Evolutionary conservation across 2,888 invertebrate genomes (phyloP).

Genomic region (Heliconius charithonia): DNA sequence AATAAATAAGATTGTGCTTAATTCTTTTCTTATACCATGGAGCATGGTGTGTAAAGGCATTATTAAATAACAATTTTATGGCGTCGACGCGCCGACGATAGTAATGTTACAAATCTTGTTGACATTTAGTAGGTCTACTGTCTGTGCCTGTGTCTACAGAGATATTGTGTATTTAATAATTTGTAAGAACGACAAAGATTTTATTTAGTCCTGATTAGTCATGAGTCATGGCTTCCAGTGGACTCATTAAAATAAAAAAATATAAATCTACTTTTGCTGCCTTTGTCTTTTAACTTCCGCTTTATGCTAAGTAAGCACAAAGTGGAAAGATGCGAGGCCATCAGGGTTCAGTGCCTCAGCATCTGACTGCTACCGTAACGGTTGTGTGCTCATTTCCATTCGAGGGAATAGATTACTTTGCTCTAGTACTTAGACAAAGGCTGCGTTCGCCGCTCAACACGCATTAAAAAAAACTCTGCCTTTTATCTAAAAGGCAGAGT

Average conservation of each 20-base stretch:
- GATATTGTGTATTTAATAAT: background rate
- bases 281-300: background rate
- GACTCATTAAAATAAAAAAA: background rate
- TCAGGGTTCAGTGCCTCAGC: no score
- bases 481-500: no score
- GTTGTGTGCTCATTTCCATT: no score
- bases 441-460: no score
- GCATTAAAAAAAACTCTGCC: background rate
- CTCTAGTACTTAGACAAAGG: no score
- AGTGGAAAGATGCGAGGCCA: background rate
- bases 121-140: background rate
- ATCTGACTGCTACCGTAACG: no score
- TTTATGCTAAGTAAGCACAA: background rate
- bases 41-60: background rate
- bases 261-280: background rate
- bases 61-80: constrained; percentile 9
- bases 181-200: background rate
- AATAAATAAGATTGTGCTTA: no score
- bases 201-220: background rate
- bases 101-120: constrained; percentile 12
- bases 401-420: no score
- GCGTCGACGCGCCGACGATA: background rate
- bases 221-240: background rate
- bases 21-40: no score
- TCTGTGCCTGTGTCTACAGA: background rate